A percentile compares a stretch with the other conserved stretches of the same genome.
Conservation (phyloP, 2,113 vertebrate species). For the Clarias gariepinus region DNA sequence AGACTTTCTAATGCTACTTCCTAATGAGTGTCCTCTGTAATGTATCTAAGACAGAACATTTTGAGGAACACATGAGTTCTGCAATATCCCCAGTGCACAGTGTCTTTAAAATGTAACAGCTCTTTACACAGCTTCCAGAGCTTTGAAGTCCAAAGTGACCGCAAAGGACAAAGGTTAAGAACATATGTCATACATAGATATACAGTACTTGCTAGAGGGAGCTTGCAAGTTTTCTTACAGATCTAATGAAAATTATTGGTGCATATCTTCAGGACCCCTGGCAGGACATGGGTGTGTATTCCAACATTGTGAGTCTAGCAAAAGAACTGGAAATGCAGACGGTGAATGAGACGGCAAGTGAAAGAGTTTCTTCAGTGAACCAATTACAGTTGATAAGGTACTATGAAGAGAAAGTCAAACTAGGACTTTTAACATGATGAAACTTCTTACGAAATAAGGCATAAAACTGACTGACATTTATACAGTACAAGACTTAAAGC, state of each 20-base stretch:
- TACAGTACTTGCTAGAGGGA: no score
- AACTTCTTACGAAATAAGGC: no score
- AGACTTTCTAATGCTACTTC: no score
- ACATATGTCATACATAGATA: background rate
- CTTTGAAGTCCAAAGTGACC: background rate
- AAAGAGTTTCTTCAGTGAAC: background rate
- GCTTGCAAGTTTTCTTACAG: background rate
- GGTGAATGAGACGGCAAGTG: background rate
- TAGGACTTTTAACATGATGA: no score
- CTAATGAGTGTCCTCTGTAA: background rate
- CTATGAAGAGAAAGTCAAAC: background rate
- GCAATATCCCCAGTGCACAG: background rate
- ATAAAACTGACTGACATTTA: no score
- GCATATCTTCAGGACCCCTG: background rate
- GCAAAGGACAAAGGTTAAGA: background rate
- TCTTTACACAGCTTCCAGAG: no score
- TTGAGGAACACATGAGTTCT: background rate
- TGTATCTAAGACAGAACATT: background rate
- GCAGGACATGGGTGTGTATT: background rate
- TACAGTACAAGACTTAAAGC: no score
- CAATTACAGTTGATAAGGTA: background rate
- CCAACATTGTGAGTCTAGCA: background rate
- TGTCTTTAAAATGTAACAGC: background rate
- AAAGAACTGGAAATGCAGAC: background rate
- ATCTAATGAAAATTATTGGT: background rate